A percentile compares a stretch with the other conserved stretches of the same genome.
phyloP scores from a whole-genome alignment of 2,888 invertebrate species.

The Endotricha flammealis region DNA sequence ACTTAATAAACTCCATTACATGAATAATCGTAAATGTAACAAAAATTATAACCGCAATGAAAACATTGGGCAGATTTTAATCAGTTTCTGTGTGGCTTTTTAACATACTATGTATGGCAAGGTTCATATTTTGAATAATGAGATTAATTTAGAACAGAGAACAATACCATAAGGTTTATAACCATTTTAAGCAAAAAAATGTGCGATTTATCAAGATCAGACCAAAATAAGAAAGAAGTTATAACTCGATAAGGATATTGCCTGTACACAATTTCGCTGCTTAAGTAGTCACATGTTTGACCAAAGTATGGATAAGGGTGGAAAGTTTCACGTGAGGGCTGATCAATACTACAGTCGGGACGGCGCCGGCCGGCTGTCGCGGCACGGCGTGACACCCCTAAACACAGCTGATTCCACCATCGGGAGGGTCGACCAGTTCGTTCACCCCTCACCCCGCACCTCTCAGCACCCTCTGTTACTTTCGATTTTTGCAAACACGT shows the following conservation, averaged over 20 bases:
- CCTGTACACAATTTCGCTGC: background rate
- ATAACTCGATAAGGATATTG: background rate
- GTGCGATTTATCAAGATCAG: background rate
- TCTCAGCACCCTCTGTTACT: slow-evolving; percentile 43
- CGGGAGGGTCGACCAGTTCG: slow-evolving; percentile 51
- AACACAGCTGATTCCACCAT: slow-evolving; percentile 70
- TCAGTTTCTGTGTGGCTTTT: too few relatives aligned
- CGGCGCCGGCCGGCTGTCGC: slow-evolving; percentile 68
- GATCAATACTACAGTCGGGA: slow-evolving; percentile 72
- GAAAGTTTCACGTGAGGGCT: slow-evolving; percentile 64
- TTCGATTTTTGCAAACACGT: slow-evolving; percentile 45
- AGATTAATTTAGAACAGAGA: too few relatives aligned
- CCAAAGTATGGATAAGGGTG: slow-evolving; percentile 19
- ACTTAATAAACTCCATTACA: slow-evolving; percentile 20
- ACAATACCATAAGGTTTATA: too few relatives aligned
- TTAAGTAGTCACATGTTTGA: background rate
- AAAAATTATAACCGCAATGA: too few relatives aligned
- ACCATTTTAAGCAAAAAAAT: background rate
- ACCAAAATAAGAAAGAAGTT: background rate
- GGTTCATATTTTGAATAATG: too few relatives aligned
- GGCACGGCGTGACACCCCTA: slow-evolving; percentile 66
- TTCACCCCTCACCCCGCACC: slow-evolving; percentile 55
- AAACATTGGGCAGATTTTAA: too few relatives aligned
- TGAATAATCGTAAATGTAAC: background rate
- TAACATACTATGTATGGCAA: too few relatives aligned